phyloP scores from a whole-genome alignment of 2,888 invertebrate species.

The Cryptosula pallasiana region DNA sequence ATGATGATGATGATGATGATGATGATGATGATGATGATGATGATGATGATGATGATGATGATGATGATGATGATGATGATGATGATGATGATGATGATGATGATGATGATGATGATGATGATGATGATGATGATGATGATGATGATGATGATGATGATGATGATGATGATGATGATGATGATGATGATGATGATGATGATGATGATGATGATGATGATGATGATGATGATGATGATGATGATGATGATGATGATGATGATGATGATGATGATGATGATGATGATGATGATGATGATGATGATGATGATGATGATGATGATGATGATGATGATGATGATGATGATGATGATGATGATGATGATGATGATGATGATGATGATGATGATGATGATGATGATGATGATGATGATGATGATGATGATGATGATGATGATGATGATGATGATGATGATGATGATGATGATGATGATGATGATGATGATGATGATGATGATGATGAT shows the following conservation, averaged over 20 bases:
- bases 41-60: slow-evolving; percentile 10
- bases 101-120: slow-evolving; percentile 10
- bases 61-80: slow-evolving; percentile 10
- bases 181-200: slow-evolving; percentile 10
- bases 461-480: slow-evolving; percentile 10
- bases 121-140: slow-evolving; percentile 10
- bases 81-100: slow-evolving; percentile 10
- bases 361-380: slow-evolving; percentile 10
- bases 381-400: slow-evolving; percentile 10
- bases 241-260: slow-evolving; percentile 10
- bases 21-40: slow-evolving; percentile 10
- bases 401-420: slow-evolving; percentile 10
- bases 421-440: slow-evolving; percentile 10
- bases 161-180: slow-evolving; percentile 10
- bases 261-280: slow-evolving; percentile 10
- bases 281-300: slow-evolving; percentile 10
- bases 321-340: slow-evolving; percentile 10
- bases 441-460: slow-evolving; percentile 10
- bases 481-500: slow-evolving; percentile 10
- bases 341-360: slow-evolving; percentile 10
- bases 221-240: slow-evolving; percentile 10
- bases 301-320: slow-evolving; percentile 10
- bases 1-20: slow-evolving; percentile 10
- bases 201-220: slow-evolving; percentile 10
- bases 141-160: slow-evolving; percentile 10